A percentile compares a stretch with the other conserved stretches of the same genome.
Conservation (phyloP, 1,140 invertebrate species). For the Aricia agestis region DNA sequence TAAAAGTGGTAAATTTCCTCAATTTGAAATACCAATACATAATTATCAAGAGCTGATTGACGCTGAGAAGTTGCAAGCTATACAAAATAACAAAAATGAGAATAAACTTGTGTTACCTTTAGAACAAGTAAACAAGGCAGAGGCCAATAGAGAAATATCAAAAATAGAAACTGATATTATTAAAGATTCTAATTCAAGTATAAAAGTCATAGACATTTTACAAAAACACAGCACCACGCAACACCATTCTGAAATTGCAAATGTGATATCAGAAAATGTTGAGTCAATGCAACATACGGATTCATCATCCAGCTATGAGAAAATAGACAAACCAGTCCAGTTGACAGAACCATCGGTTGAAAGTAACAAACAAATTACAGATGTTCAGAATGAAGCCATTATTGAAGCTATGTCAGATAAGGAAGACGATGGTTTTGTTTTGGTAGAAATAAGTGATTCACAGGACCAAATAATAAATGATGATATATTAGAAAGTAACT, state of each 20-base stretch:
- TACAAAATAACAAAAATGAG: background rate
- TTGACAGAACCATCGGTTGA: background rate
- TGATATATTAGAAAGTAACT: slow-evolving; percentile 23
- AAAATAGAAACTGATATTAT: too few species aligned
- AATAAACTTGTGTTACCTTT: background rate
- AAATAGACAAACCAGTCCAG: background rate
- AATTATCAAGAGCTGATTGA: slow-evolving; percentile 17
- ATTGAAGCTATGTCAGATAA: slow-evolving; percentile 13
- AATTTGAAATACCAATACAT: slow-evolving; percentile 14
- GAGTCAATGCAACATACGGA: background rate
- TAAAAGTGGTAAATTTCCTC: background rate
- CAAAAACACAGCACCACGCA: background rate
- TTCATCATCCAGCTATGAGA: background rate
- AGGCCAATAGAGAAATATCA: background rate
- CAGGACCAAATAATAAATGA: background rate
- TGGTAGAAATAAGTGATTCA: slow-evolving; percentile 26
- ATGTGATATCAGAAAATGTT: background rate
- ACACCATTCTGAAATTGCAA: background rate
- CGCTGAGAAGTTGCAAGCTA: slow-evolving; percentile 19
- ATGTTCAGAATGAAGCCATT: background rate
- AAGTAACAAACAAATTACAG: background rate
- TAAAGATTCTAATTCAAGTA: too few species aligned
- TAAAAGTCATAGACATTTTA: background rate
- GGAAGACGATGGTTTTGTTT: slow-evolving; percentile 27
- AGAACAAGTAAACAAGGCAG: background rate